Evolutionary conservation across 2,888 invertebrate genomes (phyloP), one percentile per base, ranked within the genome.

Genomic region (Zhengitettix transpicula): DNA sequence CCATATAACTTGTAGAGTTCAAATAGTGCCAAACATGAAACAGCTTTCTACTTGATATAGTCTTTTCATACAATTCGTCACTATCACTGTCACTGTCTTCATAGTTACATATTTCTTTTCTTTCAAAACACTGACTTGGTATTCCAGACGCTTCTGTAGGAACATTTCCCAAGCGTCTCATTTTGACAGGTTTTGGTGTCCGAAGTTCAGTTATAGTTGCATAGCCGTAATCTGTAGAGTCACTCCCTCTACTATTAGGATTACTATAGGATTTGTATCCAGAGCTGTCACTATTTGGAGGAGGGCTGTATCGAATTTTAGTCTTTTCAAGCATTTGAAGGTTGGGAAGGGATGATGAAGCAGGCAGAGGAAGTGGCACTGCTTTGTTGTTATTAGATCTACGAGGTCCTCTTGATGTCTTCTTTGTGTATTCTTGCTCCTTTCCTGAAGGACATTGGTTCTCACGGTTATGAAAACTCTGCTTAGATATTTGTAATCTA

Each of bases 1-100:
- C 75, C 82, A 85, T 83, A 67, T 87, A 89, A 55, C 75, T 76
- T 47, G 75, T 70, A 0, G 87, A 87, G 67, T 81, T 83, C 0
- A 87, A 72, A 67, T 80, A 84, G 53, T 77, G 59, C 16, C 57
- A 54, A 1, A 58, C 53, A 28, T 62, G 59, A 41, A 63, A 63
- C 8, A 62, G 56, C 15, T 58, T 56, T 28, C 42, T 60, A 10
- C 40, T 15, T 11, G 15, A n/a, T 9, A 10, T 51, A 8, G 41
- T 15, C n/a, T 56, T 52, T 16, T 28, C 42, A 9, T 11, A 42
- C 16, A 42, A 8, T 40, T 58, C 47, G 14, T 58, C 57, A 57
- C 55, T 58, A 15, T 58, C 53, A 11, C 12, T 17, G 41, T 58
- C 53, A 9, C 53, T 56, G 9, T 51, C 53, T 14, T 58, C 57